Percentiles rank a stretch among this genome's conserved stretches.
Conservation (phyloP, 2,113 vertebrate genomes). For the Etia nguti region DNA sequence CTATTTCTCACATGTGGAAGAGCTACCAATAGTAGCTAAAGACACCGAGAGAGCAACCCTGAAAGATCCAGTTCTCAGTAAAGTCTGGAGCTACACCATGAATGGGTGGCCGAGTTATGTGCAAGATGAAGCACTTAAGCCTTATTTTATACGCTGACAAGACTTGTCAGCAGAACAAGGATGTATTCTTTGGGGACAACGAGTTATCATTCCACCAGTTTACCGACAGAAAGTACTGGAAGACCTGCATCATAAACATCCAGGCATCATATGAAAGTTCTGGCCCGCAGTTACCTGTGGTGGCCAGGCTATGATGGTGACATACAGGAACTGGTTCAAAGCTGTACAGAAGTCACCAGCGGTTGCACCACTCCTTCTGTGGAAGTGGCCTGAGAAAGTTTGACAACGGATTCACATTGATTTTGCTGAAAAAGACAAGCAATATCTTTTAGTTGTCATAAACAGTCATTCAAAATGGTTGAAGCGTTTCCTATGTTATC, state of each 20-base stretch:
- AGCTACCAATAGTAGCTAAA: neutral
- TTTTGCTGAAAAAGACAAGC: neutral
- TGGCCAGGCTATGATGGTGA: neutral
- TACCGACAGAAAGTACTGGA: neutral
- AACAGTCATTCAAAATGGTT: neutral
- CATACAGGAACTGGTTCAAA: neutral
- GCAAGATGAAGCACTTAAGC: neutral
- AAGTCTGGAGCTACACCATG: neutral
- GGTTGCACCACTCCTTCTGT: neutral
- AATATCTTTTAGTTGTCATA: neutral
- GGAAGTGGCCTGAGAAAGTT: neutral
- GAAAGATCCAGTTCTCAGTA: neutral
- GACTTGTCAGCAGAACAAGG: neutral
- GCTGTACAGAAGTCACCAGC: neutral
- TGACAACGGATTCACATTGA: rapidly evolving
- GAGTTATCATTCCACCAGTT: neutral
- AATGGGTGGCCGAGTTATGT: neutral
- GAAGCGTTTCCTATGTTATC: neutral
- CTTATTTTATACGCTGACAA: neutral
- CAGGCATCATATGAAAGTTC: neutral
- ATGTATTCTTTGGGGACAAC: neutral
- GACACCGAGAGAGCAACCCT: neutral
- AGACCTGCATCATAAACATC: neutral
- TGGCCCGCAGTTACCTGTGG: neutral
- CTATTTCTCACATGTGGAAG: neutral